Conservation (phyloP, 2,113 vertebrate genomes). For the Pygoscelis adeliae region DNA sequence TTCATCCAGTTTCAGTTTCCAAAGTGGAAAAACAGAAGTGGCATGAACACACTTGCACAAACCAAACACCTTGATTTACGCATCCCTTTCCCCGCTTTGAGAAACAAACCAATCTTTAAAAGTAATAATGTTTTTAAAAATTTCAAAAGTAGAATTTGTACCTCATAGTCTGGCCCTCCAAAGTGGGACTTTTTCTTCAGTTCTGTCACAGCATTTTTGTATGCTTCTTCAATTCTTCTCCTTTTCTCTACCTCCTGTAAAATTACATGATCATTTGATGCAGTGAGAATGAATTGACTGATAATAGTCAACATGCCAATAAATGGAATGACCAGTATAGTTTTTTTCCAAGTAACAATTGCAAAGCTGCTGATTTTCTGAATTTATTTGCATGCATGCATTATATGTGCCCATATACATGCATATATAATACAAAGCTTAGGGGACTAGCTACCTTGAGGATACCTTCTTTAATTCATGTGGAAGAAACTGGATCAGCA, state of each 20-base stretch:
- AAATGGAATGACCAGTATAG: not conserved
- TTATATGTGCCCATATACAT: not conserved
- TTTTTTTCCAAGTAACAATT: not conserved
- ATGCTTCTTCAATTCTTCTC: slow-evolving; percentile 89
- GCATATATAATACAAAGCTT: not conserved
- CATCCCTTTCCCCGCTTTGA: accelerated
- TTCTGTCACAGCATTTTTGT: slow-evolving; percentile 88
- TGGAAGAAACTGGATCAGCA: not conserved
- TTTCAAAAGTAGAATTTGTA: slow-evolving; percentile 38
- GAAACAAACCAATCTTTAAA: not conserved
- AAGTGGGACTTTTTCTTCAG: slow-evolving; percentile 97
- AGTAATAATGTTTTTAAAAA: not conserved
- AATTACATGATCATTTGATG: not conserved
- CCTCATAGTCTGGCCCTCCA: slow-evolving; percentile 97
- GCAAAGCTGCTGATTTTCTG: not conserved
- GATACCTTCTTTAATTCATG: not conserved
- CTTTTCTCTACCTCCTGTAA: slow-evolving; percentile 90
- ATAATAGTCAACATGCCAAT: not conserved
- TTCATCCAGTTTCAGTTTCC: not conserved
- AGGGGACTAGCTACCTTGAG: not conserved
- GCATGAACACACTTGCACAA: not conserved
- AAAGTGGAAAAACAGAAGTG: not conserved
- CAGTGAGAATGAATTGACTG: not conserved
- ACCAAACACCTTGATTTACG: not conserved
- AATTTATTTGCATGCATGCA: not conserved